Evolutionary conservation across 2,888 invertebrate genomes (phyloP).

Genomic region (Emmelina monodactyla): DNA sequence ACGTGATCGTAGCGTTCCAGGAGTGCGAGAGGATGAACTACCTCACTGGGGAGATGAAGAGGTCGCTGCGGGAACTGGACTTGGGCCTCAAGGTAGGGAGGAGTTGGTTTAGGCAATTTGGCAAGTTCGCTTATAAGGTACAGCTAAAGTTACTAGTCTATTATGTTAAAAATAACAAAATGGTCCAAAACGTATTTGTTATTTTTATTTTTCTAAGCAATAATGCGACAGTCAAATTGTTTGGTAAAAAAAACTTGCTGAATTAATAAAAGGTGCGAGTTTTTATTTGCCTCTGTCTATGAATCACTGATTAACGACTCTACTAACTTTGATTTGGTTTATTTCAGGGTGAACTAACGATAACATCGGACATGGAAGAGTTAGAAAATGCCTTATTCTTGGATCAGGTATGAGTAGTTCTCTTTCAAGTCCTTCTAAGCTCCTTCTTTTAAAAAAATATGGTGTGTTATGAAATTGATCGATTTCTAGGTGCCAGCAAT

Average conservation of each 20-base stretch:
- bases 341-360: slow-evolving; percentile 91
- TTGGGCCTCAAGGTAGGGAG: slow-evolving; percentile 83
- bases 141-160: too few species aligned
- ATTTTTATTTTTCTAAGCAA: too few species aligned
- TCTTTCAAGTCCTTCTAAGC: too few species aligned
- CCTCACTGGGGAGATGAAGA: slow-evolving; percentile 88
- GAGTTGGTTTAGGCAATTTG: too few species aligned
- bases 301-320: too few species aligned
- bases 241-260: too few species aligned
- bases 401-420: slow-evolving; percentile 70
- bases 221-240: too few species aligned
- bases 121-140: too few species aligned
- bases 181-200: too few species aligned
- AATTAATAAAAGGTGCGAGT: too few species aligned
- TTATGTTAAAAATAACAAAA: too few species aligned
- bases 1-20: slow-evolving; percentile 94
- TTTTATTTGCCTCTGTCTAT: too few species aligned
- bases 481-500: slow-evolving; percentile 75
- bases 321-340: slow-evolving; percentile 10
- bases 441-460: background rate
- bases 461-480: background rate
- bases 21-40: slow-evolving; percentile 97
- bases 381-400: slow-evolving; percentile 90
- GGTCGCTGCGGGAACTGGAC: slow-evolving; percentile 90
- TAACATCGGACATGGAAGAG: slow-evolving; percentile 96